These are phyloP conservation scores for Anastrepha ludens DNA, from an alignment of 1,140 invertebrate genomes.

Conservation along the genomic window DNA sequence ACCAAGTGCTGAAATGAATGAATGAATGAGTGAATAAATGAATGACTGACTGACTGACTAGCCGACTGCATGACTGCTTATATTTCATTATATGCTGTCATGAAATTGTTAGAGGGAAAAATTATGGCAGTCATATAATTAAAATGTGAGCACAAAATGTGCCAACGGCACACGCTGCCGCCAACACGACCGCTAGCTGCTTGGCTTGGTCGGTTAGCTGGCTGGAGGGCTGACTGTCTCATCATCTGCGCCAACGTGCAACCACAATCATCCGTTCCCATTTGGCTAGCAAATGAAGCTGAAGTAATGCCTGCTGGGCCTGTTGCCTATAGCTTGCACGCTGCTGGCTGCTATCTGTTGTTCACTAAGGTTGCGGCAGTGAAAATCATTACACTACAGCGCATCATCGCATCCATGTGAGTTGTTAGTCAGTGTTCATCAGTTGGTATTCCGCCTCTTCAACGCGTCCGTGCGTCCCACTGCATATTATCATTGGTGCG, in stretches of 20 bases:
- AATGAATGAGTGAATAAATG: not conserved
- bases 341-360: not conserved
- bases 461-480: not conserved
- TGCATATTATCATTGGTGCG: conserved; percentile 16
- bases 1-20: not conserved
- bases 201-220: not conserved
- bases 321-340: not conserved
- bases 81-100: conserved; percentile 30
- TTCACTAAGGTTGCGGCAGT: conserved; percentile 8
- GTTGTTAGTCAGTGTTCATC: not conserved
- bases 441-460: not conserved
- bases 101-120: conserved; percentile 43
- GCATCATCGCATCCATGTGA: not conserved
- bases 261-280: conserved; percentile 50
- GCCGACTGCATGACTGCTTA: not conserved
- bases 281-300: conserved; percentile 29
- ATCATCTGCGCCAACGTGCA: conserved; percentile 22
- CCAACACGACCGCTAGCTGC: not conserved
- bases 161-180: conserved; percentile 36
- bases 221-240: conserved; percentile 12
- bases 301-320: conserved; percentile 21
- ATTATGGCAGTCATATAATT: conserved; percentile 50
- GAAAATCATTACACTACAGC: conserved; percentile 2
- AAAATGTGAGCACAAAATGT: conserved; percentile 51
- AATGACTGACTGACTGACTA: not conserved